phyloP scores from a whole-genome alignment of 1,140 invertebrate species.

The Cepaea nemoralis region DNA sequence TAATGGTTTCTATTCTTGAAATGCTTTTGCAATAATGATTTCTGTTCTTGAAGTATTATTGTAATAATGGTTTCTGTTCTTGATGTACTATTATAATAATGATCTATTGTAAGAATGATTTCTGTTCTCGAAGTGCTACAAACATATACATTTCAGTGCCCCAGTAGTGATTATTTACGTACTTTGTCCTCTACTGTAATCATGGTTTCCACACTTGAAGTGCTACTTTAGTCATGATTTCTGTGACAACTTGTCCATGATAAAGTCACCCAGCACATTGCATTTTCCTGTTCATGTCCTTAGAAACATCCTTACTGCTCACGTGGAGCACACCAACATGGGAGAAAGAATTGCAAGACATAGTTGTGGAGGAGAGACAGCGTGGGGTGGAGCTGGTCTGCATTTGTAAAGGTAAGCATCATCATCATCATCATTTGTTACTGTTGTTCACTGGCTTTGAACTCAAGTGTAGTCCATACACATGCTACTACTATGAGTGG shows the following conservation, averaged over 20 bases:
- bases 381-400: conserved; percentile 54
- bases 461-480: no score
- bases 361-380: conserved; percentile 51
- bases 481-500: no score
- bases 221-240: neutral
- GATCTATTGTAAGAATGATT: no score
- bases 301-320: conserved; percentile 52
- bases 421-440: no score
- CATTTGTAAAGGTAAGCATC: conserved; percentile 57
- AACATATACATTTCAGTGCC: neutral
- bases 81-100: no score
- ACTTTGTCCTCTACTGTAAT: neutral
- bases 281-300: conserved; percentile 13
- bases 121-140: neutral
- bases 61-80: no score
- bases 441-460: no score
- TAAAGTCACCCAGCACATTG: no score
- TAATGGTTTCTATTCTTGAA: no score
- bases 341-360: conserved; percentile 54
- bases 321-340: conserved; percentile 53
- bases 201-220: neutral
- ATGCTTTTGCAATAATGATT: no score
- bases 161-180: neutral
- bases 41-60: no score
- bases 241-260: no score